A percentile compares a stretch with the other conserved stretches of the same genome.
Evolutionary conservation across 2,113 vertebrate species (phyloP).

Genomic region (Pelecanoides urinatrix): DNA sequence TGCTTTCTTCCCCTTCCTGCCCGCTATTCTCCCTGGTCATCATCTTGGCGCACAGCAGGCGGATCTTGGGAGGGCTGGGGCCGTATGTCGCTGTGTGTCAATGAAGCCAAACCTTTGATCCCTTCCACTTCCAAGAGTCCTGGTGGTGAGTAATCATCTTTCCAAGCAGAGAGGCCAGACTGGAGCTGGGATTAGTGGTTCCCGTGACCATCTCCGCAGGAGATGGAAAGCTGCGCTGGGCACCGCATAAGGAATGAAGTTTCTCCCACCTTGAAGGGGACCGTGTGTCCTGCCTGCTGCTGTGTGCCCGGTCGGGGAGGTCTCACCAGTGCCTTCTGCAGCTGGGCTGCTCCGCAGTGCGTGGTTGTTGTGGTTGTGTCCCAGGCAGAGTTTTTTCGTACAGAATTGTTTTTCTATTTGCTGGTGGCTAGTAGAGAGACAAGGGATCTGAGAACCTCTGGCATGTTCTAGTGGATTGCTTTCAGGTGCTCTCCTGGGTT

Average conservation of each 20-base stretch:
- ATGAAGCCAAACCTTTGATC: neutral
- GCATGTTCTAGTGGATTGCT: neutral
- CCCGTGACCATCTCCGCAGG: neutral
- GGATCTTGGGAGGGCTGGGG: neutral
- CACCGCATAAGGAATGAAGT: neutral
- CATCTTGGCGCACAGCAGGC: neutral
- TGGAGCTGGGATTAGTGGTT: neutral
- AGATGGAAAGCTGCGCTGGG: too few relatives aligned
- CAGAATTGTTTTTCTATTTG: neutral
- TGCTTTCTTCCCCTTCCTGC: neutral
- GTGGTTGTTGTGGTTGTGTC: neutral
- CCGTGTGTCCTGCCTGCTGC: neutral
- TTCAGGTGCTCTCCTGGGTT: neutral
- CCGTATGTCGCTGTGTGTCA: fast-evolving
- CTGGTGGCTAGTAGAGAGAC: neutral
- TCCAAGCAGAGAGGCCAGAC: neutral
- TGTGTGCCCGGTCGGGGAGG: neutral
- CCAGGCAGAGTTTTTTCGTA: neutral
- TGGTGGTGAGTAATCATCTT: neutral
- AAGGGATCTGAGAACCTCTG: fast-evolving
- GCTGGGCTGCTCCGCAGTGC: neutral
- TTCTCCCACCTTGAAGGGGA: neutral
- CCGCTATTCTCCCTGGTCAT: neutral
- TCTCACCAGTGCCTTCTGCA: neutral
- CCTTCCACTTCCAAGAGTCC: neutral